Conservation (phyloP, 2,888 invertebrate genomes). For the Parochlus steinenii region DNA sequence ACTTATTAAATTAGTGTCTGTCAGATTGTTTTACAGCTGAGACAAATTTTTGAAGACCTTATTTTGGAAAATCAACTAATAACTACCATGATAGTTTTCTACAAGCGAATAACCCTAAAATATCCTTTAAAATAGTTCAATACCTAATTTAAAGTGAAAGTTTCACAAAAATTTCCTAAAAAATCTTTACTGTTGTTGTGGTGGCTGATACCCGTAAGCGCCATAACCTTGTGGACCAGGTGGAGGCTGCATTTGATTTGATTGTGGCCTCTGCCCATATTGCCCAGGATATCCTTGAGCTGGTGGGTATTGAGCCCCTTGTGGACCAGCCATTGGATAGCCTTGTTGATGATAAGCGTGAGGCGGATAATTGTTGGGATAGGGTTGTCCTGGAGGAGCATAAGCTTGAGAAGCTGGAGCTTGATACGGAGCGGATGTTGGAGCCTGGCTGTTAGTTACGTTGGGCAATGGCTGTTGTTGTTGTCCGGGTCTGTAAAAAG, state of each 20-base stretch:
- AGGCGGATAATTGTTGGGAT: slow-evolving; percentile 37
- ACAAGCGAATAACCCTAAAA: no score
- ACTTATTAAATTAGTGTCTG: no score
- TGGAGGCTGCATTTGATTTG: slow-evolving; percentile 38
- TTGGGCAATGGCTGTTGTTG: no score
- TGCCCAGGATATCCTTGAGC: slow-evolving; percentile 47
- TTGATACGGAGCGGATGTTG: slow-evolving; percentile 22
- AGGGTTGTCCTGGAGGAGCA: slow-evolving; percentile 22
- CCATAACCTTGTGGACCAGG: slow-evolving; percentile 55
- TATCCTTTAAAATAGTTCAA: no score
- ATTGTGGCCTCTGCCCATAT: slow-evolving; percentile 46
- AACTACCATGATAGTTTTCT: no score
- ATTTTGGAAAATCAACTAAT: no score
- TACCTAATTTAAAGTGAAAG: no score
- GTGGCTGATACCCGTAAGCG: slow-evolving; percentile 64
- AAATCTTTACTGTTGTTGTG: slow-evolving; percentile 25
- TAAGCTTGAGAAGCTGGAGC: slow-evolving; percentile 26
- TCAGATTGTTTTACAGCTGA: no score
- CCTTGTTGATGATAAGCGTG: slow-evolving; percentile 38
- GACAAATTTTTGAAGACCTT: no score
- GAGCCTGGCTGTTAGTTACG: no score
- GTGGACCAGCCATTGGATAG: slow-evolving; percentile 41
- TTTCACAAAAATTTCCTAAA: neutral
- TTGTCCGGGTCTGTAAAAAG: no score
- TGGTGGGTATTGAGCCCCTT: slow-evolving; percentile 40